Evolutionary conservation across 2,113 vertebrate species (phyloP).

Genomic region (Neolamprologus variostigma): DNA sequence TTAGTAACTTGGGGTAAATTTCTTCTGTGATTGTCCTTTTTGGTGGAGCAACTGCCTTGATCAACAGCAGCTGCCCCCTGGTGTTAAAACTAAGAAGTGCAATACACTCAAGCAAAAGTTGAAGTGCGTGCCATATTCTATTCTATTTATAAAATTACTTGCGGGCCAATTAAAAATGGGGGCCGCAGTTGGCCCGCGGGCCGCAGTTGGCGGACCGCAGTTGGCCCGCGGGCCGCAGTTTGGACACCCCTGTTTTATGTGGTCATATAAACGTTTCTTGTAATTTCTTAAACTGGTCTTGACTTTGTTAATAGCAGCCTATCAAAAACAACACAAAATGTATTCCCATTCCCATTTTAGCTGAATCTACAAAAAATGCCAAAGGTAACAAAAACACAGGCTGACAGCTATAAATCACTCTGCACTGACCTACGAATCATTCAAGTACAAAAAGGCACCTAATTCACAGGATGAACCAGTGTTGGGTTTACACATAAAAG

Average conservation of each 20-base stretch:
- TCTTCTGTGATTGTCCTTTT: not conserved
- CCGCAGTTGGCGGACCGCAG: not conserved
- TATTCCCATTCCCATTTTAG: not conserved
- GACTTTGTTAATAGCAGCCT: not conserved
- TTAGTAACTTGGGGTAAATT: no score
- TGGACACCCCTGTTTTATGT: not conserved
- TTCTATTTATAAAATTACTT: not conserved
- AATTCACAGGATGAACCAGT: not conserved
- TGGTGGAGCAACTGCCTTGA: not conserved
- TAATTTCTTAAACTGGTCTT: not conserved
- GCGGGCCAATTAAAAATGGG: not conserved
- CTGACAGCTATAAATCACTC: not conserved
- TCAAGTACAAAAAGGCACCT: not conserved
- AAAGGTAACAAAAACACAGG: not conserved
- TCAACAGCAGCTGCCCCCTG: rapidly evolving
- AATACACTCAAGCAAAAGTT: not conserved
- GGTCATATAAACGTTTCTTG: not conserved
- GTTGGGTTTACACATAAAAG: not conserved
- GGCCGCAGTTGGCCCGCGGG: not conserved
- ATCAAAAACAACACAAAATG: not conserved
- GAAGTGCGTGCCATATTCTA: not conserved
- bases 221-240: not conserved
- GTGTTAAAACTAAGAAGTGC: not conserved
- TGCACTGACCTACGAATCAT: not conserved
- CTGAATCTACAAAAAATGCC: not conserved